phyloP scores from a whole-genome alignment of 2,113 vertebrate genomes.

The Podilymbus podiceps region DNA sequence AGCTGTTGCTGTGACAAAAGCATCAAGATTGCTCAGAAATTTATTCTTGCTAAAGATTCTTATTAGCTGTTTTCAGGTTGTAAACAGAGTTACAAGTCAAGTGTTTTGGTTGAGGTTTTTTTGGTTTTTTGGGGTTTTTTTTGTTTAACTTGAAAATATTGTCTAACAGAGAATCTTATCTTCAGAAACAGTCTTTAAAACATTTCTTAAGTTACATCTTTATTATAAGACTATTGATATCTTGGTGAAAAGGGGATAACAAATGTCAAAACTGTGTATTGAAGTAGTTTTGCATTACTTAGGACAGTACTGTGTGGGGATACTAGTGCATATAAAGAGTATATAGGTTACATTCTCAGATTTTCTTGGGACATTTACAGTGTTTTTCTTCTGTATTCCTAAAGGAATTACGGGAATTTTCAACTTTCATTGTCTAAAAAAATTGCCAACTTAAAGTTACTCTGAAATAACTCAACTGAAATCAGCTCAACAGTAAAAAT shows the following conservation, averaged over 20 bases:
- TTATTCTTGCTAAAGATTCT: not conserved
- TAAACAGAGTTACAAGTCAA: not conserved
- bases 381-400: not conserved
- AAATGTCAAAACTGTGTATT: not conserved
- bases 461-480: not conserved
- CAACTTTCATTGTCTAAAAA: not conserved
- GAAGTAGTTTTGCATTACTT: not conserved
- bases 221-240: not conserved
- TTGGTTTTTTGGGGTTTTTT: not conserved
- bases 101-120: no score
- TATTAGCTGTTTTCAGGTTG: not conserved
- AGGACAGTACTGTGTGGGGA: not conserved
- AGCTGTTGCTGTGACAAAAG: not conserved
- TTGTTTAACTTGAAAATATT: not conserved
- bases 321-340: not conserved
- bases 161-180: not conserved
- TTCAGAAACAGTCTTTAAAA: not conserved
- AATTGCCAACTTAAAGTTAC: not conserved
- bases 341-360: not conserved
- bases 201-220: not conserved
- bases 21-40: not conserved
- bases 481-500: not conserved
- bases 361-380: not conserved
- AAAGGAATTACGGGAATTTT: not conserved
- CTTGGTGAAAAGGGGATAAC: not conserved